phyloP scores from a whole-genome alignment of 2,888 invertebrate species.

The Rosalia funebris region DNA sequence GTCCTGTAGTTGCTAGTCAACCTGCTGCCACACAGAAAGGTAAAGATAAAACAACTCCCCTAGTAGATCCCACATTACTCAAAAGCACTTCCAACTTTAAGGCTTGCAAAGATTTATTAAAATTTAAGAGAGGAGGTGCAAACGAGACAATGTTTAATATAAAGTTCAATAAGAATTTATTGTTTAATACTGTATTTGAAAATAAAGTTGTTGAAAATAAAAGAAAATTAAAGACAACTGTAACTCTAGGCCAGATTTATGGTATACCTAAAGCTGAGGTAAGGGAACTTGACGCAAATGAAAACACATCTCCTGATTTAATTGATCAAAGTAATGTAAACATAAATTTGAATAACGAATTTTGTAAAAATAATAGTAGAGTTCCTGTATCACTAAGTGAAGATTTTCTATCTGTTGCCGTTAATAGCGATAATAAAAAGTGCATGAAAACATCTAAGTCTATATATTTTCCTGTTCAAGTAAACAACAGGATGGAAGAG shows the following conservation, averaged over 20 bases:
- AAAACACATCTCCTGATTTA: slow-evolving; percentile 29
- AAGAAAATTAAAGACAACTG: slow-evolving; percentile 22
- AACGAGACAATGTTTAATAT: slow-evolving; percentile 26
- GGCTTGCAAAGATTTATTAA: slow-evolving; percentile 11
- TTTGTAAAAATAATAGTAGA: neutral
- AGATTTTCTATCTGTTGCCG: neutral
- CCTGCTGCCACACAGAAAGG: slow-evolving; percentile 44
- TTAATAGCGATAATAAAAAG: neutral
- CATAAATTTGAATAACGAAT: neutral
- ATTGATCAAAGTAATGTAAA: neutral
- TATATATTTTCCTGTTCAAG: neutral
- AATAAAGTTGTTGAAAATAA: neutral
- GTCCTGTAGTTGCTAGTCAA: slow-evolving; percentile 64
- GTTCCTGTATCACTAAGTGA: neutral
- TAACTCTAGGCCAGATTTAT: slow-evolving; percentile 48
- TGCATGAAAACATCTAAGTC: neutral
- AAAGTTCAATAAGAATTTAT: slow-evolving; percentile 22
- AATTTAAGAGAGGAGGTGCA: slow-evolving; percentile 27
- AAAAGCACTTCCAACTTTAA: slow-evolving; percentile 25
- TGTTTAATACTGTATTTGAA: slow-evolving; percentile 17
- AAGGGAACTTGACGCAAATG: neutral
- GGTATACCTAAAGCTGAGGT: neutral
- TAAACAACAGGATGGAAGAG: no score
- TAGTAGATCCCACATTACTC: slow-evolving; percentile 30
- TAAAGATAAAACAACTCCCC: slow-evolving; percentile 31